These are phyloP conservation scores for Drosophila orena DNA, from an alignment of 1,140 invertebrate species.

Conservation along the genomic window DNA sequence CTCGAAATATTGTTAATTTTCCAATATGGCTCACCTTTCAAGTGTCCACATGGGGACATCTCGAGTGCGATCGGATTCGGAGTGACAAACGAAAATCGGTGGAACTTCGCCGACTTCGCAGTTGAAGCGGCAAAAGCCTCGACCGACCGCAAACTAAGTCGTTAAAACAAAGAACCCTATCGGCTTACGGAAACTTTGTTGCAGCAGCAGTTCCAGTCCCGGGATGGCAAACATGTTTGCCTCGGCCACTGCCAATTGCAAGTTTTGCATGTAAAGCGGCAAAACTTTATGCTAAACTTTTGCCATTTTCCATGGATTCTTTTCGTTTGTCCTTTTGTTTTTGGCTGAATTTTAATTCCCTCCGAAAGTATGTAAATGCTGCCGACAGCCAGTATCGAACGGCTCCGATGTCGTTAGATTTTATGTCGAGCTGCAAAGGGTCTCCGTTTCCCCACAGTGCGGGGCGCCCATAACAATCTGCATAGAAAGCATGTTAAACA, in stretches of 20 bases:
- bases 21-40: conserved; percentile 16
- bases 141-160: conserved; percentile 71
- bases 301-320: conserved; percentile 57
- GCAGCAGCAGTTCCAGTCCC: conserved; percentile 37
- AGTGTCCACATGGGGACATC: conserved; percentile 33
- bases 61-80: conserved; percentile 27
- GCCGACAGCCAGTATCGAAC: conserved; percentile 67
- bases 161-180: conserved; percentile 77
- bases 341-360: conserved; percentile 71
- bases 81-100: conserved; percentile 37
- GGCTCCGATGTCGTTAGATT: conserved; percentile 71
- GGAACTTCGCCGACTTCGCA: conserved; percentile 10
- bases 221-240: conserved; percentile 46
- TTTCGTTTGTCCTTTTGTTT: conserved; percentile 39
- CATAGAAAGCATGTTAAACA: conserved; percentile 56
- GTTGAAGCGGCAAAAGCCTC: conserved; percentile 16
- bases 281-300: conserved; percentile 80
- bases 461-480: conserved; percentile 26
- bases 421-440: conserved; percentile 37
- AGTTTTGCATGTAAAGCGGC: conserved; percentile 78
- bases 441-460: conserved; percentile 22
- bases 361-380: conserved; percentile 70
- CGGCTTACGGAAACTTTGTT: conserved; percentile 71
- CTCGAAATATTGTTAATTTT: conserved; percentile 3
- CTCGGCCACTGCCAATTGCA: conserved; percentile 70